Conservation (phyloP, 2,797 vertebrate species). For the Xenopus petersii region DNA sequence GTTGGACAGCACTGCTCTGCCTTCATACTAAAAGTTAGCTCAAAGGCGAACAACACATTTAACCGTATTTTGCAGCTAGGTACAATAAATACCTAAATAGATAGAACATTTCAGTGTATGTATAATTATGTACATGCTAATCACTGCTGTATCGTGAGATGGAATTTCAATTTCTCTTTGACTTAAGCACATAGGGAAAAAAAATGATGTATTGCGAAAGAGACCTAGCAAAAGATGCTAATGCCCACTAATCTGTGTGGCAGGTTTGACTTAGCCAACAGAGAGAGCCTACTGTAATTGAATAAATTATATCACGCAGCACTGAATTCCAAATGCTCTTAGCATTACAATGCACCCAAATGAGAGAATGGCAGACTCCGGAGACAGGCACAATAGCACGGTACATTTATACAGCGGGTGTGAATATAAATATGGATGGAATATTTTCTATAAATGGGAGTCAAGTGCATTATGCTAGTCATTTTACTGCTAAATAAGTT, state of each 20-base stretch:
- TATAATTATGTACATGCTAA: slow-evolving; percentile 3
- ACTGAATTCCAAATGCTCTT: slow-evolving; percentile 37
- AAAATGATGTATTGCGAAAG: slow-evolving; percentile 16
- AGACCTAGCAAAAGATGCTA: slow-evolving; percentile 11
- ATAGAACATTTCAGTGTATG: not conserved
- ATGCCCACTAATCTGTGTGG: slow-evolving; percentile 15
- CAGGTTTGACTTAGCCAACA: slow-evolving; percentile 18
- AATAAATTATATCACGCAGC: slow-evolving; percentile 36
- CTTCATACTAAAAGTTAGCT: too few species aligned
- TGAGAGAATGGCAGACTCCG: slow-evolving; percentile 26
- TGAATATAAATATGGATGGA: slow-evolving; percentile 23
- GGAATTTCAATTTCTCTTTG: not conserved
- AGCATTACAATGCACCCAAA: slow-evolving; percentile 28
- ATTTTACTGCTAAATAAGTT: slow-evolving; percentile 2
- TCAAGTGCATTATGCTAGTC: slow-evolving; percentile 1
- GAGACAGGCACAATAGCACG: slow-evolving; percentile 17
- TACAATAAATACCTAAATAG: not conserved
- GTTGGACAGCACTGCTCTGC: too few species aligned
- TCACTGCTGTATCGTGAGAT: not conserved
- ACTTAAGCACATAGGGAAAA: not conserved
- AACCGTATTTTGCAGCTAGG: not conserved
- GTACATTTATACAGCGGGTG: not conserved
- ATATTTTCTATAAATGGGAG: too few species aligned
- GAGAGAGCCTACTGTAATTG: slow-evolving; percentile 32
- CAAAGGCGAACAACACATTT: too few species aligned